Conservation (phyloP, 2,797 vertebrate genomes). For the Nasua narica region DNA sequence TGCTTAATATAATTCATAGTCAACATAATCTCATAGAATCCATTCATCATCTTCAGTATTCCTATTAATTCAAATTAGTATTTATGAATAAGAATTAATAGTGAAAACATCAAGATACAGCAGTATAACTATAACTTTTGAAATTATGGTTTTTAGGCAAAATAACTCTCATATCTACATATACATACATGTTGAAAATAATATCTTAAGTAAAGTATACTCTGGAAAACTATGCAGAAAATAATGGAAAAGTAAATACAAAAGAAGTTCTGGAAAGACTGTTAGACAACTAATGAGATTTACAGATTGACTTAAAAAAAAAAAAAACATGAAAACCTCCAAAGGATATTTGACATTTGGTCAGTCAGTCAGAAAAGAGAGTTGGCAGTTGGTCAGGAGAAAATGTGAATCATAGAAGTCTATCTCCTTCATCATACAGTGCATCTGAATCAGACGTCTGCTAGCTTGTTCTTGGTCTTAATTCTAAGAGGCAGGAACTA, state of each 20-base stretch:
- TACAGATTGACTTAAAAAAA: constrained; percentile 45
- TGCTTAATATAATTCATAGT: neutral
- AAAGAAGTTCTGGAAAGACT: constrained; percentile 65
- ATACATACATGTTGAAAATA: constrained; percentile 33
- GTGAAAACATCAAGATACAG: neutral
- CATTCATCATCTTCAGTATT: neutral
- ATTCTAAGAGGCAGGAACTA: constrained; percentile 1
- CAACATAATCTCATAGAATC: neutral
- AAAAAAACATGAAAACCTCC: constrained; percentile 58
- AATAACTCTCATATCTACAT: neutral
- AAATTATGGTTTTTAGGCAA: constrained; percentile 47
- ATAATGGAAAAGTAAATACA: constrained; percentile 57
- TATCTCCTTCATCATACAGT: constrained; percentile 38
- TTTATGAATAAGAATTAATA: neutral
- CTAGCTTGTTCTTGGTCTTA: neutral
- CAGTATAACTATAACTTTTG: neutral
- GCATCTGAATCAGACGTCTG: constrained; percentile 28
- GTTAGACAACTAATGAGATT: constrained; percentile 72
- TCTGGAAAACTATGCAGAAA: constrained; percentile 50
- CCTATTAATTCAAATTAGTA: constrained; percentile 1
- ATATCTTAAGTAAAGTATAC: constrained; percentile 21
- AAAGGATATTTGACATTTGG: constrained; percentile 60
- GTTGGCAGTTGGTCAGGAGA: constrained; percentile 57
- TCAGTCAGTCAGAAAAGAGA: constrained; percentile 57
- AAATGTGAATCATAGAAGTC: constrained; percentile 69